Base-by-base conservation (phyloP, 2,888 invertebrate species). In the Axea sp. region DNA sequence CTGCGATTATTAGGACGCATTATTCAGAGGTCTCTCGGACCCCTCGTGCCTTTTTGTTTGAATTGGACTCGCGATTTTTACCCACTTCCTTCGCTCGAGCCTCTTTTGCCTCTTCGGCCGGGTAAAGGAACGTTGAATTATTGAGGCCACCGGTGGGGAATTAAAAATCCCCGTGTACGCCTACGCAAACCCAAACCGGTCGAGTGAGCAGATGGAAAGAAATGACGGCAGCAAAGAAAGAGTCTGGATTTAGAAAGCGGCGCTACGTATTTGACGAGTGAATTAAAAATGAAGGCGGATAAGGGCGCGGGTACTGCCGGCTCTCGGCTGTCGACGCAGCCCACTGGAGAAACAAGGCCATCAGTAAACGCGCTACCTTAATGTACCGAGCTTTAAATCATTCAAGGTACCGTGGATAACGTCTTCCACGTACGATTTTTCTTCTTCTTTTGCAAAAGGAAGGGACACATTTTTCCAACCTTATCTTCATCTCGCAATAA, bases 211-310 rank as follows among this genome's bases (percentile, higher is more conserved):
- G 60, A 37, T 26, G 53, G 53, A 55, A 60, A 76, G 78, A 71
- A 77, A 75, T 74, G 35, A 60, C 71, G 75, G 60, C 73, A 24
- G 33, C 68, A 73, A 57, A 60, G 65, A 73, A 75, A 60, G 73
- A 69, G 75, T 65, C 31, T 8, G 53, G 37, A 26, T 62, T 41
- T 22, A 30, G 55, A 55, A 47, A 47, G 47, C 77, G 79, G 78
- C 76, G 33, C 39, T 33, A 24, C 51, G 73, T 85, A 85, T 87
- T 86, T 86, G 84, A 80, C 77, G 80, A 79, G 78, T 85, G 85
- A 87, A 87, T 87, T 85, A 86, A 84, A 83, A 84, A 87, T 86
- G 85, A 87, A 81, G 55, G 74, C 71, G 81, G 76, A 82, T 80
- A 76, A 77, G 77, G 77, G 77, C 77, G 77, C 76, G 73, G 75